Percentiles rank a stretch among this genome's conserved stretches.
Evolutionary conservation across 2,797 vertebrate genomes (phyloP).

Genomic region (Enteromius treurensis): DNA sequence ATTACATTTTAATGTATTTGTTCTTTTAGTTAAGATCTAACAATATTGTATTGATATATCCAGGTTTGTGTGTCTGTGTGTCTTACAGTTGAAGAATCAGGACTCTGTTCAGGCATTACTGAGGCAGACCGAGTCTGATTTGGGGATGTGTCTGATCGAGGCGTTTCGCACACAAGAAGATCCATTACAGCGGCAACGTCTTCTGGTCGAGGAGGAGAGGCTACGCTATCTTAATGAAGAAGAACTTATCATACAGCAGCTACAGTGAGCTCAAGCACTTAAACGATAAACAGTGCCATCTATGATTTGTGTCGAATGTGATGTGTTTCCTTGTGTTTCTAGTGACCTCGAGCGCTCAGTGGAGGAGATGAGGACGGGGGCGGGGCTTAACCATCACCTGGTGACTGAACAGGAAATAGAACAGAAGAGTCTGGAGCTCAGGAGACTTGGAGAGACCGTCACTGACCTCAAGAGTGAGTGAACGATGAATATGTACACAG

Average conservation of each 20-base stretch:
- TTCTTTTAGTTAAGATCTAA: background rate
- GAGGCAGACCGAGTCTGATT: conserved; percentile 90
- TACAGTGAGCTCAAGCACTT: conserved; percentile 83
- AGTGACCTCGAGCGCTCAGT: conserved; percentile 93
- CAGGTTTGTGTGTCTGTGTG: background rate
- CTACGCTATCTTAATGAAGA: conserved; percentile 96
- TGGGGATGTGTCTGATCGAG: conserved; percentile 92
- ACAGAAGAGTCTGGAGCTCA: conserved; percentile 91
- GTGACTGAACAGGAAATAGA: conserved; percentile 90
- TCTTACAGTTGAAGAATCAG: conserved; percentile 90
- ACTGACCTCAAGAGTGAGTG: conserved; percentile 90
- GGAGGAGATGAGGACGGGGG: conserved; percentile 90
- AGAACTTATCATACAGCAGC: conserved; percentile 93
- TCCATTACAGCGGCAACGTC: conserved; percentile 94
- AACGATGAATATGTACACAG: background rate
- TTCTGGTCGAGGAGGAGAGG: conserved; percentile 94
- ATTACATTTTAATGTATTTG: background rate
- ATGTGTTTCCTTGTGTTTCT: conserved; percentile 44
- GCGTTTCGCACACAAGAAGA: conserved; percentile 92
- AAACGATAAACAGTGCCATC: background rate
- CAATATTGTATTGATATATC: background rate
- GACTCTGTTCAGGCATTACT: conserved; percentile 88
- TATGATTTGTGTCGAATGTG: background rate
- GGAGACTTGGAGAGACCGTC: conserved; percentile 90
- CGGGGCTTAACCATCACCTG: conserved; percentile 85